Conservation (phyloP, 1,140 invertebrate species). For the Pogonus chalceus region DNA sequence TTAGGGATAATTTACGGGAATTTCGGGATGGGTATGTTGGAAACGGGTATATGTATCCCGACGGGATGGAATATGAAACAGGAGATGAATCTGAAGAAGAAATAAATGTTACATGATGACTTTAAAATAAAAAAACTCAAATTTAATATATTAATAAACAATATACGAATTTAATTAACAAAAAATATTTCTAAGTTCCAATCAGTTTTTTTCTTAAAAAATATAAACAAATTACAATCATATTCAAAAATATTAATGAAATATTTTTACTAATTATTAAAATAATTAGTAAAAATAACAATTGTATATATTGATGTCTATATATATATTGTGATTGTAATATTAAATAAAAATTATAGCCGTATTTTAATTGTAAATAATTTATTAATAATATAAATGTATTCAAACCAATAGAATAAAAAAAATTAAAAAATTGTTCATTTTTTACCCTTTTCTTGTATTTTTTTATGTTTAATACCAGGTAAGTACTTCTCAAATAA, state of each 20-base stretch:
- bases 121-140: conserved; percentile 12
- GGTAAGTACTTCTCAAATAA: too few relatives aligned
- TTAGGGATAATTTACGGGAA: background rate
- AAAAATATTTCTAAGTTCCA: background rate
- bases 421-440: too few relatives aligned
- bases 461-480: too few relatives aligned
- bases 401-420: too few relatives aligned
- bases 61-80: conserved; percentile 44
- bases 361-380: background rate
- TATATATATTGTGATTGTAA: background rate
- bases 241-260: background rate
- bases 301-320: conserved; percentile 4
- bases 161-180: background rate
- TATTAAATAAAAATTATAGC: background rate
- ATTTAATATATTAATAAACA: background rate
- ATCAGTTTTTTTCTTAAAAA: background rate
- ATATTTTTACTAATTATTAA: background rate
- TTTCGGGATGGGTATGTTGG: background rate
- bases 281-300: background rate
- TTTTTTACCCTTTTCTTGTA: too few relatives aligned
- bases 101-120: conserved; percentile 70
- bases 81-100: conserved; percentile 69
- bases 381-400: background rate
- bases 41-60: background rate
- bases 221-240: background rate